Conservation (phyloP, 2,888 invertebrate species). For the Pristionchus exspectatus region DNA sequence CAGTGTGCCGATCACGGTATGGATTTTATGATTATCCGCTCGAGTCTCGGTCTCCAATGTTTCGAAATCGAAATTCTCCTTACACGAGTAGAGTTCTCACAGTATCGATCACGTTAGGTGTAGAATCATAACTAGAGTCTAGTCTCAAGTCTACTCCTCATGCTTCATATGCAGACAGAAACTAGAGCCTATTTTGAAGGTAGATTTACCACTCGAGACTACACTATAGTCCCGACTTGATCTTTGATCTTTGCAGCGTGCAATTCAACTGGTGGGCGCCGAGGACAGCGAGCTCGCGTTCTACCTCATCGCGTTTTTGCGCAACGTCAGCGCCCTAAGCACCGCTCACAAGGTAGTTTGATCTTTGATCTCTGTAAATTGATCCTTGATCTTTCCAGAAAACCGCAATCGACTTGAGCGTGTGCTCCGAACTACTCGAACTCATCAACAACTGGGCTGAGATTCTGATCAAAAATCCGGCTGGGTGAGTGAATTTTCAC, state of each 20-base stretch:
- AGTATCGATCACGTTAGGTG: not conserved
- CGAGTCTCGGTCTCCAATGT: too few species aligned
- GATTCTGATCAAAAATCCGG: not conserved
- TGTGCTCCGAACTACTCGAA: not conserved
- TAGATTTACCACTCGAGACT: not conserved
- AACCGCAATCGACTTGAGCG: not conserved
- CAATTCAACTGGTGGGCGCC: not conserved
- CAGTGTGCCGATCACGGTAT: not conserved
- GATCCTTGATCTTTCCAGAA: conserved; percentile 13
- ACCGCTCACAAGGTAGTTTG: conserved; percentile 2
- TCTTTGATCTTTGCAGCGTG: not conserved
- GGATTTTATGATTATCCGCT: too few species aligned
- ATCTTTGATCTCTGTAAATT: not conserved
- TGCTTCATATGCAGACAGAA: not conserved
- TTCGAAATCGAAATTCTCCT: too few species aligned
- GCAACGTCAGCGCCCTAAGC: not conserved
- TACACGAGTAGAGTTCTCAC: too few species aligned
- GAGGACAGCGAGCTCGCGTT: not conserved
- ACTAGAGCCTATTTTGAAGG: not conserved
- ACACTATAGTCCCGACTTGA: not conserved
- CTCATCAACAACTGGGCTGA: not conserved
- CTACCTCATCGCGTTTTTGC: not conserved
- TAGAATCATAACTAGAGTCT: not conserved
- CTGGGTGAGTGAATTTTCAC: not conserved
- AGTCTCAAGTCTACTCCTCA: not conserved